Percentiles rank a stretch among this genome's conserved stretches.
These are phyloP conservation scores for Oreocharis arfaki DNA, from an alignment of 2,113 vertebrate species.

Conservation along the genomic window DNA sequence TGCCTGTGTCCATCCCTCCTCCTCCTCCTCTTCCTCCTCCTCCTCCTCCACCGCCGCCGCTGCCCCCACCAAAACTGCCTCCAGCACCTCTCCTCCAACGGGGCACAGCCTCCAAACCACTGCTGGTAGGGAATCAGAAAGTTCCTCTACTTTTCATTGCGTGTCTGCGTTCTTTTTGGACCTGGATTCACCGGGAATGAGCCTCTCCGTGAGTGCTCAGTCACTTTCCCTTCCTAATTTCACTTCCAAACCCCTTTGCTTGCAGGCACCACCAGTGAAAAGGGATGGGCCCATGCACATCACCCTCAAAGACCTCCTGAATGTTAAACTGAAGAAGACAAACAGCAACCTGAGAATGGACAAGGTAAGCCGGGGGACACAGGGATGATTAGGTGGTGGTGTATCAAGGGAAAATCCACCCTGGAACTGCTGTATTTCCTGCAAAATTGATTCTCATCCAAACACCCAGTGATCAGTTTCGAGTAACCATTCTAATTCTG, in stretches of 20 bases:
- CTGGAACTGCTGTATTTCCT: neutral
- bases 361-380: constrained; percentile 43
- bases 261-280: constrained; percentile 48
- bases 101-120: constrained; percentile 3
- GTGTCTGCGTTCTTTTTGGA: neutral
- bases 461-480: neutral
- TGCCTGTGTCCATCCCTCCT: neutral
- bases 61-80: constrained; percentile 40
- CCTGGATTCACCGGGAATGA: neutral
- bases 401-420: neutral
- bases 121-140: constrained; percentile 62
- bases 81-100: constrained; percentile 55
- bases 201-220: neutral
- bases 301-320: constrained; percentile 79
- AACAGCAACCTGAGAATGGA: neutral
- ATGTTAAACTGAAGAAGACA: constrained; percentile 80
- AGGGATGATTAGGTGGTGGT: neutral
- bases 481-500: neutral
- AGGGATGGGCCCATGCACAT: constrained; percentile 67
- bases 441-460: neutral
- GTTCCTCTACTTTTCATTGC: neutral
- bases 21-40: neutral
- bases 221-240: neutral
- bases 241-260: neutral
- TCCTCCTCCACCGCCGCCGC: neutral